phyloP scores from a whole-genome alignment of 2,888 invertebrate species.

The Leucophenga maculata region DNA sequence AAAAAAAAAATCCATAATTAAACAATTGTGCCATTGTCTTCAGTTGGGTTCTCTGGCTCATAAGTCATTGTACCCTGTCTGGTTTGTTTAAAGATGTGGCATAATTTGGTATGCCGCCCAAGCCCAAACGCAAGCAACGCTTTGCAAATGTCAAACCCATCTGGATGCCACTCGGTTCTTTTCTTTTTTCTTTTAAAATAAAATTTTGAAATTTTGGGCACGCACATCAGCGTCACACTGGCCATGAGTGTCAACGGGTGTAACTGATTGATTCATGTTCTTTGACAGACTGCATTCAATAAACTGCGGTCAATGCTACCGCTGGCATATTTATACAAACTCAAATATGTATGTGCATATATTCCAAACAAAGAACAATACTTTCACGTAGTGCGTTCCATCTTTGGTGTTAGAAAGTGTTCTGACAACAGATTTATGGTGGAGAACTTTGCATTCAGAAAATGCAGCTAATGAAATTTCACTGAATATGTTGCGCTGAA shows the following conservation, averaged over 20 bases:
- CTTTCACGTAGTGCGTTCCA: constrained; percentile 8
- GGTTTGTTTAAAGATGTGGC: too few relatives aligned
- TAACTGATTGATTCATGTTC: not conserved
- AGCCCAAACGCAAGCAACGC: not conserved
- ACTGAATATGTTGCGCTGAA: not conserved
- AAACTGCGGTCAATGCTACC: constrained; percentile 16
- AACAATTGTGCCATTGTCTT: not conserved
- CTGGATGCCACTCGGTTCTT: constrained; percentile 1
- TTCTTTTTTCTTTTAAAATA: not conserved
- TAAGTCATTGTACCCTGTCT: too few relatives aligned
- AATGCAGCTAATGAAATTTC: not conserved
- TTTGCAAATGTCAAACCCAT: not conserved
- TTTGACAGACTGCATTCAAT: constrained; percentile 1
- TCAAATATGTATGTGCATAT: not conserved
- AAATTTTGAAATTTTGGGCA: constrained; percentile 34
- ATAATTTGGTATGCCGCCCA: not conserved
- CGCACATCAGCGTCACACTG: constrained; percentile 17
- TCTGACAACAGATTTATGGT: constrained; percentile 37
- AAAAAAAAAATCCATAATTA: too few relatives aligned
- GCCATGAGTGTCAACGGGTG: not conserved
- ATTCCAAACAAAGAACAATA: constrained; percentile 18
- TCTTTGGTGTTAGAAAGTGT: constrained; percentile 56
- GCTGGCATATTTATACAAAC: not conserved
- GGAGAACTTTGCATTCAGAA: not conserved
- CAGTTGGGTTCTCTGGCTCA: too few relatives aligned